A percentile compares a stretch with the other conserved stretches of the same genome.
phyloP scores from a whole-genome alignment of 64 coral and sea anemone species.

The Pocillopora damicornis region DNA sequence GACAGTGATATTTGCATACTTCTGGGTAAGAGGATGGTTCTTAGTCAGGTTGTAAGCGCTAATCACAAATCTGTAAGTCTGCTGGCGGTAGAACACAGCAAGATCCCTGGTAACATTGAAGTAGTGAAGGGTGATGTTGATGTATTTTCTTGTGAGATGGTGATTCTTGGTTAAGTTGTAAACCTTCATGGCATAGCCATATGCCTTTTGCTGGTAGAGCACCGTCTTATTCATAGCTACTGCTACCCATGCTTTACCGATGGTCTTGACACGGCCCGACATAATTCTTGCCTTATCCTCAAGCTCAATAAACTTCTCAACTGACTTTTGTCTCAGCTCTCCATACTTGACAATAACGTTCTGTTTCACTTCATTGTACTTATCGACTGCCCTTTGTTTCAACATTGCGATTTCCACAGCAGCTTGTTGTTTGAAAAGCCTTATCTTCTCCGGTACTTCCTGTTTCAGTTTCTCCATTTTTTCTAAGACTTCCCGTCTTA shows the following conservation, averaged over 20 bases:
- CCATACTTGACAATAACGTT: constrained; percentile 10
- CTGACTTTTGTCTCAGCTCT: not conserved
- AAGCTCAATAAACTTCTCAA: constrained; percentile 1
- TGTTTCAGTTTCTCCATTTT: constrained; percentile 27
- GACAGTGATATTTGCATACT: constrained; percentile 34
- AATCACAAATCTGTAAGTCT: constrained; percentile 28
- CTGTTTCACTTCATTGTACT: not conserved
- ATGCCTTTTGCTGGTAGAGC: constrained; percentile 42
- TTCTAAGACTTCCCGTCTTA: not conserved
- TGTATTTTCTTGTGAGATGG: constrained; percentile 28
- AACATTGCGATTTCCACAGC: constrained; percentile 4
- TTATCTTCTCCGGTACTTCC: constrained; percentile 12
- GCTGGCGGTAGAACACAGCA: constrained; percentile 8
- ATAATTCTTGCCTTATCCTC: constrained; percentile 3
- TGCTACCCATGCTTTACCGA: constrained; percentile 7
- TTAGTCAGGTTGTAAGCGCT: constrained; percentile 63
- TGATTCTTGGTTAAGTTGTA: constrained; percentile 59
- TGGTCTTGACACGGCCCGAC: not conserved
- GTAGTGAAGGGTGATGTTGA: constrained; percentile 47
- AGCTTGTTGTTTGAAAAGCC: not conserved
- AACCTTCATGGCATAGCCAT: constrained; percentile 41
- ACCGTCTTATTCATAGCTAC: constrained; percentile 9
- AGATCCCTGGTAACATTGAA: constrained; percentile 47
- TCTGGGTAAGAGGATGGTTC: constrained; percentile 43
- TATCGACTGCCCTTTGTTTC: constrained; percentile 7